A percentile compares a stretch with the other conserved stretches of the same genome.
phyloP scores from a whole-genome alignment of 2,113 vertebrate species.

The Rhinoderma darwinii region DNA sequence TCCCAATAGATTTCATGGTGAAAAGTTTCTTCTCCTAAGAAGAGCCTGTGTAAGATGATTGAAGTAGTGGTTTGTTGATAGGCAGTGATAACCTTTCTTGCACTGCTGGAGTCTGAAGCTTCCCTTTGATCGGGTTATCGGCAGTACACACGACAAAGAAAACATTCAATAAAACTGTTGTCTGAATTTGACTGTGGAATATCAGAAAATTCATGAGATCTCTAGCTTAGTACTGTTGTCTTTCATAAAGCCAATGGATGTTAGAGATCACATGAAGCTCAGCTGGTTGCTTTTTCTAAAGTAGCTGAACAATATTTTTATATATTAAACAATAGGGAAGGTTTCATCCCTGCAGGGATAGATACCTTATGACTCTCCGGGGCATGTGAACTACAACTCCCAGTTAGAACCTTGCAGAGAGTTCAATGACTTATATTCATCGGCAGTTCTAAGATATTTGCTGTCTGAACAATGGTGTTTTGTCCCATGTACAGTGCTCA shows the following conservation, averaged over 20 bases:
- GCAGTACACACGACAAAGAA: background rate
- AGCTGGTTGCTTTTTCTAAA: constrained; percentile 15
- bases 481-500: no score
- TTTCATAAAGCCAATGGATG: constrained; percentile 5
- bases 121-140: constrained; percentile 23
- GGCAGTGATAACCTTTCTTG: constrained; percentile 28
- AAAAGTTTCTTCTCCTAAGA: constrained; percentile 9
- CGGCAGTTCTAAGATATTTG: no score
- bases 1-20: background rate
- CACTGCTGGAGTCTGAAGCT: background rate
- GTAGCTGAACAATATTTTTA: constrained; percentile 10
- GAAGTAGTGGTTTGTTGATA: constrained; percentile 4
- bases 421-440: background rate
- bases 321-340: background rate
- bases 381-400: background rate
- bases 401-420: background rate
- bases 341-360: background rate
- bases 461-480: no score
- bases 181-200: constrained; percentile 14
- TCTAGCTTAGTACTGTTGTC: background rate
- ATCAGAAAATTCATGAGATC: background rate
- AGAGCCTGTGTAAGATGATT: background rate
- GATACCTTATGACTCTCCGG: background rate
- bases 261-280: constrained; percentile 7
- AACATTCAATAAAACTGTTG: constrained; percentile 18